Evolutionary conservation across 1,140 invertebrate species (phyloP), one percentile per base, ranked within the genome.

Genomic region (Philopotamus ludificatus): DNA sequence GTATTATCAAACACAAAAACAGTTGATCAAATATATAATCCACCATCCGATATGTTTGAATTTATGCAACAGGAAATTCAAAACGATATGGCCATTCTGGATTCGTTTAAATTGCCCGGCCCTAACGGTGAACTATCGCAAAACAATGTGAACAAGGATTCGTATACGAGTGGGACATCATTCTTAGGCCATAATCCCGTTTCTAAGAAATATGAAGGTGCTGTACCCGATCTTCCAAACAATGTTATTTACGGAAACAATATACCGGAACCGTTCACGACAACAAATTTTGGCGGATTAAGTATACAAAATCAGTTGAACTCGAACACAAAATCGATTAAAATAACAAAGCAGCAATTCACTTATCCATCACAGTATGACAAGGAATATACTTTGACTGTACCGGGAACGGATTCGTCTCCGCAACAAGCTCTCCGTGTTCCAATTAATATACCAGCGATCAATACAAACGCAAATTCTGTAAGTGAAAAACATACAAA

Each of bases 1-100:
- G 71, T 39, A 68, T 74, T 66, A 75, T 49, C 66, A 1, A 34
- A 26, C 15, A 69, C 51, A 45, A 60, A 53, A 3, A 69, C 75
- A 39, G 71, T 74, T 0, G 77, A 77, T 72, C 79, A 80, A 71
- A 72, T 76, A 8, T 80, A 81, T 60, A 79, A 74, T 58, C 75
- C 79, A 25, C 79, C 78, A 15, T 66, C 66, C 2, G 74, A 74
- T 12, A 70, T 70, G 68, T 59, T 67, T 42, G 26, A 60, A 1
- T 41, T 34, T 4, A 34, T 34, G 28, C 28, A 34, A 34, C 4
- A 7, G 4, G 4, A 7, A 34, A 34, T 34, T 4, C 28, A 34
- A 34, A 34, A 34, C 12, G 18, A 47, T 8, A 7, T 16, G 18
- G 44, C 44, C 4, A 20, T 9, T 20, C 4, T 9, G 4, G 18